phyloP scores from a whole-genome alignment of 2,113 vertebrate genomes.

The Stegastes partitus region DNA sequence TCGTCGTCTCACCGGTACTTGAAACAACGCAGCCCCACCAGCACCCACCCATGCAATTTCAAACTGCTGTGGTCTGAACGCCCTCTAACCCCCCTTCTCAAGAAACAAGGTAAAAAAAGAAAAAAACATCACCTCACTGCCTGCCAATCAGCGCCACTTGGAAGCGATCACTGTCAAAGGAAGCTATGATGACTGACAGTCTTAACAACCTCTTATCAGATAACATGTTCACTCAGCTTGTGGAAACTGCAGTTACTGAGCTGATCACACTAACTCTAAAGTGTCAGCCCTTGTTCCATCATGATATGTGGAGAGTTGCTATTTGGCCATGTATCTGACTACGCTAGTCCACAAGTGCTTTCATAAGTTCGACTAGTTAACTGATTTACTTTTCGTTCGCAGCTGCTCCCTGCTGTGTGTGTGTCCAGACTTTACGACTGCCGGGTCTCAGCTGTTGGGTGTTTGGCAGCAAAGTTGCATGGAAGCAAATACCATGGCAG shows the following conservation, averaged over 20 bases:
- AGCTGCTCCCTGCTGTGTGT: conserved; percentile 37
- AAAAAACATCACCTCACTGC: background rate
- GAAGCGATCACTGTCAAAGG: background rate
- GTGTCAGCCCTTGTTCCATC: background rate
- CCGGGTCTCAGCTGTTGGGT: conserved; percentile 25
- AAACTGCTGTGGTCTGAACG: no score
- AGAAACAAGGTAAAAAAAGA: background rate
- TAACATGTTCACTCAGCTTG: background rate
- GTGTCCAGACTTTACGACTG: background rate
- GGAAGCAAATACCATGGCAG: conserved; percentile 27
- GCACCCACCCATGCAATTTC: background rate
- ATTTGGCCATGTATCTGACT: background rate
- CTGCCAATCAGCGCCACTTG: background rate
- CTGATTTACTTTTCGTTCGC: conserved; percentile 3
- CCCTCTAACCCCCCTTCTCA: background rate
- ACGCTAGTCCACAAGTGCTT: conserved; percentile 21
- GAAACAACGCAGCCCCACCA: background rate
- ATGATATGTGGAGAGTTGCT: background rate
- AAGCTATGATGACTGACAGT: conserved; percentile 19
- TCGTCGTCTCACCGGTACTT: background rate
- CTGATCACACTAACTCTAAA: background rate
- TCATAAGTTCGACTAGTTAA: conserved; percentile 16
- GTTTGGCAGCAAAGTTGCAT: conserved; percentile 40
- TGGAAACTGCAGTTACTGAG: conserved; percentile 10
- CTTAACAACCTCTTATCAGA: conserved; percentile 18